Evolutionary conservation across 2,797 vertebrate genomes (phyloP).

Genomic region (Falco berigora): DNA sequence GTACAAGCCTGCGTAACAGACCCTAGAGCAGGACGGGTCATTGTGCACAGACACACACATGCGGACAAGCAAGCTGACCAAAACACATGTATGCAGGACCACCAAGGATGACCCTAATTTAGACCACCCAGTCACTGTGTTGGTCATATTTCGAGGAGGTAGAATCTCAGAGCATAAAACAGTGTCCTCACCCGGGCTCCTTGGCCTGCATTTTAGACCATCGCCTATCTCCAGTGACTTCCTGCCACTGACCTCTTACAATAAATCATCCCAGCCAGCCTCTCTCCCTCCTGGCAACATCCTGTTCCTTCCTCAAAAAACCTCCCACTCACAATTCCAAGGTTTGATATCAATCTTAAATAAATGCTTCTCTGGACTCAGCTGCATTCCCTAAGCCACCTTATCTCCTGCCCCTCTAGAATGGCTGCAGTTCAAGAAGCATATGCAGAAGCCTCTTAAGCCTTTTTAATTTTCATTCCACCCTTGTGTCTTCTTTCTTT

Average conservation of each 20-base stretch:
- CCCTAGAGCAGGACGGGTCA: not conserved
- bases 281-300: conserved; percentile 65
- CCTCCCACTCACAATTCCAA: conserved; percentile 65
- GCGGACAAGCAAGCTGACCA: not conserved
- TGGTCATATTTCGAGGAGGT: not conserved
- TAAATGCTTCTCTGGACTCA: conserved; percentile 55
- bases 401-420: conserved; percentile 58
- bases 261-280: conserved; percentile 37
- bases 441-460: not conserved
- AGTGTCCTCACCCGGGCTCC: not conserved
- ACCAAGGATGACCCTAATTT: conserved; percentile 42
- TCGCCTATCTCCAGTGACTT: conserved; percentile 6
- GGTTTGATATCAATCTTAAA: conserved; percentile 72
- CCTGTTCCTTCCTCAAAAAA: conserved; percentile 60
- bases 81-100: conserved; percentile 21
- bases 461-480: conserved; percentile 48
- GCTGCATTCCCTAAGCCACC: conserved; percentile 50
- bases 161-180: not conserved
- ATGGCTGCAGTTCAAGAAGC: conserved; percentile 50
- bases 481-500: not conserved
- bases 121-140: conserved; percentile 59
- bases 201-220: not conserved
- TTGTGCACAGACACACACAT: not conserved
- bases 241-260: conserved; percentile 29
- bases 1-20: not conserved